phyloP scores from a whole-genome alignment of 2,113 vertebrate genomes.

The Antigone vipio region DNA sequence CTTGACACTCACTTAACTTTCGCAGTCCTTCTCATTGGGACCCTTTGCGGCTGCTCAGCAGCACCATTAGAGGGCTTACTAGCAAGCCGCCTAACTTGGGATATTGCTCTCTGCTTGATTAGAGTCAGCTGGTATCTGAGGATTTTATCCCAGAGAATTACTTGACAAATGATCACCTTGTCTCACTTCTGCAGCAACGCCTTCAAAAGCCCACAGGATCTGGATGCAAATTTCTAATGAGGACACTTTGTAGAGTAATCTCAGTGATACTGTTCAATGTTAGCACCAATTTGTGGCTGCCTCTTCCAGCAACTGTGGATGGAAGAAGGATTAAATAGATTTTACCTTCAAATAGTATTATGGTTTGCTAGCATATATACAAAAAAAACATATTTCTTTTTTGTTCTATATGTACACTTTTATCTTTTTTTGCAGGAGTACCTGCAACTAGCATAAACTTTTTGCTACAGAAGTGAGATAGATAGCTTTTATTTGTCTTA shows the following conservation, averaged over 20 bases:
- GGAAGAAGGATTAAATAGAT: neutral
- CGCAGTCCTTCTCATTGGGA: neutral
- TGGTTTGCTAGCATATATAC: neutral
- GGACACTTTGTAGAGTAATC: neutral
- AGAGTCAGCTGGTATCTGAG: neutral
- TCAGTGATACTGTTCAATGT: neutral
- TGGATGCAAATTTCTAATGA: neutral
- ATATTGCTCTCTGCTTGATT: neutral
- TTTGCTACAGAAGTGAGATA: neutral
- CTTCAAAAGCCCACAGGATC: neutral
- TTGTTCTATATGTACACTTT: neutral
- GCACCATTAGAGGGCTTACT: neutral
- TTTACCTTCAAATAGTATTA: neutral
- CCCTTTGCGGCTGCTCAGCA: neutral
- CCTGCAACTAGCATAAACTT: neutral
- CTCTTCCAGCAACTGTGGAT: neutral
- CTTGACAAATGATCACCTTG: neutral
- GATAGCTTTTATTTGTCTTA: neutral
- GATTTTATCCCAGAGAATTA: neutral
- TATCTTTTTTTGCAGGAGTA: neutral
- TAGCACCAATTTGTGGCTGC: neutral
- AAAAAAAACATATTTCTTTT: accelerated
- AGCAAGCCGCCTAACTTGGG: neutral
- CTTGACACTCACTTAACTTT: neutral
- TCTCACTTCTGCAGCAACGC: neutral